Conservation (phyloP, 2,797 vertebrate species). For the Halcyon smyrnensis region DNA sequence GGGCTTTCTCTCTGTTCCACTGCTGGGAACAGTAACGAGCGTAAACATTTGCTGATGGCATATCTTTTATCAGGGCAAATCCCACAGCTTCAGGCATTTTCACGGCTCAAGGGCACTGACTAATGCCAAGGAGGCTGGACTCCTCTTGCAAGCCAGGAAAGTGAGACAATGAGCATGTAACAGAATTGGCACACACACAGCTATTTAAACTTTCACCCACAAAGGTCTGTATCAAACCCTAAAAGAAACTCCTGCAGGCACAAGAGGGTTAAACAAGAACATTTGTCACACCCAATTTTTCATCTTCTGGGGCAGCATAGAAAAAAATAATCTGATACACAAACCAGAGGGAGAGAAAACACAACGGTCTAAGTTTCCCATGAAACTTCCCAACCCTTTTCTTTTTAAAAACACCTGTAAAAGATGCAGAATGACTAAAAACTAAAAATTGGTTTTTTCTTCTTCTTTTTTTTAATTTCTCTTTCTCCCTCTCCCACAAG, state of each 20-base stretch:
- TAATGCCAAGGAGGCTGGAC: constrained; percentile 23
- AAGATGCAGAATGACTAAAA: background rate
- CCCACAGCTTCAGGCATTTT: constrained; percentile 39
- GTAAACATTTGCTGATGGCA: constrained; percentile 53
- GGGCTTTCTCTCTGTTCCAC: background rate
- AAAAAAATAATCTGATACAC: background rate
- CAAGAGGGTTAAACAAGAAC: background rate
- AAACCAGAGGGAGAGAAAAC: background rate
- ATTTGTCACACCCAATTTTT: background rate
- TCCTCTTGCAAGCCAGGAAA: constrained; percentile 3
- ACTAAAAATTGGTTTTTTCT: background rate
- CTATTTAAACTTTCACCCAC: background rate
- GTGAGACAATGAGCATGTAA: background rate
- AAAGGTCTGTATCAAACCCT: background rate
- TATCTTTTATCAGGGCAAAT: constrained; percentile 47
- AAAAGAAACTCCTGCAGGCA: background rate
- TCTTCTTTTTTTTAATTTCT: background rate
- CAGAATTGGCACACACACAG: background rate
- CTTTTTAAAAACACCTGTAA: background rate
- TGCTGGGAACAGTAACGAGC: constrained; percentile 18
- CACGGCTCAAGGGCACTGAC: background rate
- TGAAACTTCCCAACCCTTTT: background rate
- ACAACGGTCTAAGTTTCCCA: background rate
- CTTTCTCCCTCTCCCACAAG: background rate
- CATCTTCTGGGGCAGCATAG: background rate